A percentile compares a stretch with the other conserved stretches of the same genome.
These are phyloP conservation scores for Zonotrichia albicollis DNA, from an alignment of 2,797 vertebrate species.

Conservation along the genomic window DNA sequence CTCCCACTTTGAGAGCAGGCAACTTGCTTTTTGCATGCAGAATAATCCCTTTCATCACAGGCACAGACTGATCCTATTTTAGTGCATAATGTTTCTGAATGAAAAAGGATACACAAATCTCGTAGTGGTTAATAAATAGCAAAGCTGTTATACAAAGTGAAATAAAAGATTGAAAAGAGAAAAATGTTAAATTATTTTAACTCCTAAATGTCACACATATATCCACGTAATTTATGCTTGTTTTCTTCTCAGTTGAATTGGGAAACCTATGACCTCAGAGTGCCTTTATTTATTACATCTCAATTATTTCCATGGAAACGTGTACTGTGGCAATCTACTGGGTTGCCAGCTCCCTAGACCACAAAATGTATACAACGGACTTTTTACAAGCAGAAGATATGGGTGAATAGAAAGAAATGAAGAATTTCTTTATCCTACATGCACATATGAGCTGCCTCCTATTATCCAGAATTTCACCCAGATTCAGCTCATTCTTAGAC, in stretches of 20 bases:
- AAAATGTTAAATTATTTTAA: constrained; percentile 8
- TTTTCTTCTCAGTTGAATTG: constrained; percentile 73
- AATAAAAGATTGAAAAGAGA: constrained; percentile 40
- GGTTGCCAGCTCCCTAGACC: constrained; percentile 63
- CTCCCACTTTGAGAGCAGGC: not conserved
- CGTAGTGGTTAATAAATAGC: constrained; percentile 48
- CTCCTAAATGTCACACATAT: constrained; percentile 33
- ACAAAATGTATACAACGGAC: constrained; percentile 64
- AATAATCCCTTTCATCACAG: constrained; percentile 50
- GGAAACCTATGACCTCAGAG: constrained; percentile 78
- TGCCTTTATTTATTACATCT: constrained; percentile 79
- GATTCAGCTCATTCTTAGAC: constrained; percentile 20
- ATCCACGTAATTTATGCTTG: constrained; percentile 73
- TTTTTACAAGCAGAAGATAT: constrained; percentile 31
- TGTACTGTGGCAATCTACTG: constrained; percentile 57
- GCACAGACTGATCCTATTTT: constrained; percentile 36
- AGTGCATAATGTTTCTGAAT: constrained; percentile 57
- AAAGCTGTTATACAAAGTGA: constrained; percentile 23
- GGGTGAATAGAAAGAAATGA: constrained; percentile 5
- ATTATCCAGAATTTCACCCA: constrained; percentile 26
- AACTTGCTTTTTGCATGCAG: constrained; percentile 42
- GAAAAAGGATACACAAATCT: constrained; percentile 60
- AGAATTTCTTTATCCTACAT: not conserved
- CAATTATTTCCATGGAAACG: constrained; percentile 83
- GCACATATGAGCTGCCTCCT: not conserved